A percentile compares a stretch with the other conserved stretches of the same genome.
Evolutionary conservation across 2,888 invertebrate genomes (phyloP).

Genomic region (Eupithecia centaureata): DNA sequence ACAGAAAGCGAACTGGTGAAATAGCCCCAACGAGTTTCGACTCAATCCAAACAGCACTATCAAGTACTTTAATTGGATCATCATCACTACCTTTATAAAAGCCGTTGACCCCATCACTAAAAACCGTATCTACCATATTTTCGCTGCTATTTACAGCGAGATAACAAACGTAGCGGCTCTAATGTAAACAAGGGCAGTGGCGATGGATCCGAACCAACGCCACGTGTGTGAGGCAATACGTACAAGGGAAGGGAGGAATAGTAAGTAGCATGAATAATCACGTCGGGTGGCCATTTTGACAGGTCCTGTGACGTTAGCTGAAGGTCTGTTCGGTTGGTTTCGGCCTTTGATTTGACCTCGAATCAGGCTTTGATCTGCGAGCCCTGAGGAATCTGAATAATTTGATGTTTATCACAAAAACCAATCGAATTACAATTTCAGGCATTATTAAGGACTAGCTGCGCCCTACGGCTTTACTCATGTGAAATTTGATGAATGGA

Average conservation of each 20-base stretch:
- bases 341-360: background rate
- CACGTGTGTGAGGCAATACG: conserved; percentile 10
- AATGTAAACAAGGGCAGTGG: conserved; percentile 59
- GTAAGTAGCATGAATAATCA: conserved; percentile 23
- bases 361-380: background rate
- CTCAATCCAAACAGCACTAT: no score
- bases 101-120: conserved; percentile 36
- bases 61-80: conserved; percentile 9
- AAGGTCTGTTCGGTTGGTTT: background rate
- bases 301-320: background rate
- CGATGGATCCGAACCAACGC: conserved; percentile 58
- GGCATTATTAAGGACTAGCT: no score
- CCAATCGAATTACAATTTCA: no score
- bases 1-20: background rate
- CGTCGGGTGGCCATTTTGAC: background rate
- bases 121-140: conserved; percentile 32
- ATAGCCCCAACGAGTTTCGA: no score
- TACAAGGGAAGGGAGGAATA: conserved; percentile 13
- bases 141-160: conserved; percentile 40
- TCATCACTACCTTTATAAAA: conserved; percentile 14
- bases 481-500: no score
- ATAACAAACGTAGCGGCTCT: conserved; percentile 54
- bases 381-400: background rate
- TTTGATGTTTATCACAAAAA: no score
- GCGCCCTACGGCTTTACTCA: no score